Percentiles rank a stretch among this genome's conserved stretches.
Evolutionary conservation across 2,888 invertebrate species (phyloP).

Genomic region (Parnassius apollo): DNA sequence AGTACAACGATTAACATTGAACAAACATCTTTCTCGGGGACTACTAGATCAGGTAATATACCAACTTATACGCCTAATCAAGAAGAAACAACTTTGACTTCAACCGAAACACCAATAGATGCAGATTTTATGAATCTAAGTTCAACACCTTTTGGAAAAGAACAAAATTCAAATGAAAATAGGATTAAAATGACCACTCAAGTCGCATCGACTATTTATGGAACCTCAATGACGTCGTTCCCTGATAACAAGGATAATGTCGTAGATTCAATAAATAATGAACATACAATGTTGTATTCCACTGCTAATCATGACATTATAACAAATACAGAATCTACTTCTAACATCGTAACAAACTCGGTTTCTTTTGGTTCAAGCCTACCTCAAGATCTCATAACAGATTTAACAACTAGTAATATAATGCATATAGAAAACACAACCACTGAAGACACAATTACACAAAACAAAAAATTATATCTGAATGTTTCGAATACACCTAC

Average conservation of each 20-base stretch:
- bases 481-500: no score
- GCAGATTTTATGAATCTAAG: slow-evolving; percentile 2
- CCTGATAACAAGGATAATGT: neutral
- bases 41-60: neutral
- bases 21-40: neutral
- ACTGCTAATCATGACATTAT: neutral
- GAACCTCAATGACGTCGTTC: neutral
- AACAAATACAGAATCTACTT: neutral
- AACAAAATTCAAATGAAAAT: neutral
- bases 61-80: neutral
- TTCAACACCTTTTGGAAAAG: neutral
- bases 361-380: no score
- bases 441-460: no score
- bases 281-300: neutral
- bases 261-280: neutral
- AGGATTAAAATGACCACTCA: neutral
- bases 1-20: neutral
- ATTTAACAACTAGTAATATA: no score
- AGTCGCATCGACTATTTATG: neutral
- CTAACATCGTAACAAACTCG: no score
- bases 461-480: no score
- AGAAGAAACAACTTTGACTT: slow-evolving; percentile 1
- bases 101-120: neutral
- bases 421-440: no score
- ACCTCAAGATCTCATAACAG: no score